A percentile compares a stretch with the other conserved stretches of the same genome.
Conservation (phyloP, 2,888 invertebrate species). For the Epirrita christyi region DNA sequence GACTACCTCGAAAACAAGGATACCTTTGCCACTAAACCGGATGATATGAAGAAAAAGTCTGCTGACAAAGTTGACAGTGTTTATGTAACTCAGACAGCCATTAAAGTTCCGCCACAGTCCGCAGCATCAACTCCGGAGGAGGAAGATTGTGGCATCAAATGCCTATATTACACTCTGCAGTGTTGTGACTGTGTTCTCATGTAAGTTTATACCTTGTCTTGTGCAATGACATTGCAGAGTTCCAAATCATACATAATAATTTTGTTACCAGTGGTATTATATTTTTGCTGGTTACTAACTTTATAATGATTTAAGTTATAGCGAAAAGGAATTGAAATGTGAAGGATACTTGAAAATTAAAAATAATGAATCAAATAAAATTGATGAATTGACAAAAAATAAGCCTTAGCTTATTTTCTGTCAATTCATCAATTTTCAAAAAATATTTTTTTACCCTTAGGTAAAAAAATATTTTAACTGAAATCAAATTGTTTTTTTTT, state of each 20-base stretch:
- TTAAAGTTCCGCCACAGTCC: constrained; percentile 41
- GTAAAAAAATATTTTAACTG: too few species aligned
- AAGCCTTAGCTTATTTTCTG: too few species aligned
- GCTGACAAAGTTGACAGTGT: constrained; percentile 73
- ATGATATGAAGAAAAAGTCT: constrained; percentile 51
- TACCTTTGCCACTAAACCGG: constrained; percentile 43
- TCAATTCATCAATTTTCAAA: too few species aligned
- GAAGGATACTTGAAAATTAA: too few species aligned
- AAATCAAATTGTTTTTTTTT: too few species aligned
- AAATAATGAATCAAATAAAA: too few species aligned
- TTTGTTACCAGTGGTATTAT: too few species aligned
- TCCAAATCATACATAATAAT: background rate
- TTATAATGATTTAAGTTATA: too few species aligned
- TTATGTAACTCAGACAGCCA: constrained; percentile 57
- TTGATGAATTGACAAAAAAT: too few species aligned
- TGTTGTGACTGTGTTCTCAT: constrained; percentile 86
- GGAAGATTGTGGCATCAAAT: constrained; percentile 85
- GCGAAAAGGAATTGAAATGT: too few species aligned
- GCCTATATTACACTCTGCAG: constrained; percentile 86
- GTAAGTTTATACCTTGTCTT: background rate
- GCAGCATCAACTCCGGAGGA: constrained; percentile 70
- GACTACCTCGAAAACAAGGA: constrained; percentile 60
- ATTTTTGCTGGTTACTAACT: too few species aligned
- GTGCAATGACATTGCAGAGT: background rate
- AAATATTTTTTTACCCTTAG: too few species aligned